Base-by-base conservation (phyloP, 1,140 invertebrate species). In the Eumeta japonica region DNA sequence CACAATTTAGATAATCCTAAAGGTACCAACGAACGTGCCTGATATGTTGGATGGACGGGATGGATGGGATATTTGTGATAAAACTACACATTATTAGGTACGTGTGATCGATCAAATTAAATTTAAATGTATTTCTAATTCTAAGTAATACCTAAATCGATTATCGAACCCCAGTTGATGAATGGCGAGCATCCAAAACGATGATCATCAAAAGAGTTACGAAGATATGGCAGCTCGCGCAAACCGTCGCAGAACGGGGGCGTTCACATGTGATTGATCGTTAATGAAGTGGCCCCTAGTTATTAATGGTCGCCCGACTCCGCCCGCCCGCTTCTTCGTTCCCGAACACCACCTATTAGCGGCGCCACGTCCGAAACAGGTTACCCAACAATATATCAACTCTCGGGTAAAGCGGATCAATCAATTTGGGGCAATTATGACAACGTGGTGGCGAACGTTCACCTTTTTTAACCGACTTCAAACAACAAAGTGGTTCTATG, bases 261-360 rank as follows among this genome's bases (percentile, higher is more conserved):
- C 27, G 46, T 46, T 43, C 54, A 61, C 57, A 53, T 58, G 58
- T 68, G 65, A 74, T 74, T 65, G 64, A 74, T 74, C 45, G 60
- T 58, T 62, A 67, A 71, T 71, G 68, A 70, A 74, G 65, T 66
- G 61, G 36, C 51, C 49, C 50, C 60, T 71, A 68, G 70, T 67
- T 74, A 74, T 74, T 74, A 74, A 74, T 71, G 65, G 58, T 41
- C 7, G n/a, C 20, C 35, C 42, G 50, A 46, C 64, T 53, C 62
- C 61, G 53, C 62, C 59, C 50, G 54, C 9, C 17, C 38, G 30
- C 16, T 62, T 66, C 57, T 68, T 67, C 67, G 62, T 62, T 58
- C 54, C 52, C 55, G 60, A 64, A 55, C 62, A 66, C 61, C 66
- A 61, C 63, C 63, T 67, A 67, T 67, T 67, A 71, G 51, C 55